A percentile compares a stretch with the other conserved stretches of the same genome.
Evolutionary conservation across 2,113 vertebrate species (phyloP).

Genomic region (Noctilio leporinus): DNA sequence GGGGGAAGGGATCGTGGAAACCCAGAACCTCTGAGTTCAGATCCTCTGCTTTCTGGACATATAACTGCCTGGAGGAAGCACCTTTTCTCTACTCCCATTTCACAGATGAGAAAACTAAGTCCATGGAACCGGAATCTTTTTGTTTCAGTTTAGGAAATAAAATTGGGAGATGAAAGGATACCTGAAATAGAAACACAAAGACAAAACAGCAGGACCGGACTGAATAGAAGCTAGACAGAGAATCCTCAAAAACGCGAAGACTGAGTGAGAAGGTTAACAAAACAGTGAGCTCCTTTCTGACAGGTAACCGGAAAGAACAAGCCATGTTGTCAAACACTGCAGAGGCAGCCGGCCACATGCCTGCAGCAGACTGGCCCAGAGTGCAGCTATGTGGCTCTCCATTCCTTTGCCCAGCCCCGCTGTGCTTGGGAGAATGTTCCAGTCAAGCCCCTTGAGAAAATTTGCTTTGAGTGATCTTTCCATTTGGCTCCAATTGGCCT

Average conservation of each 20-base stretch:
- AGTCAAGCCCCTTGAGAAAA: background rate
- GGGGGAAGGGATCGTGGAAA: background rate
- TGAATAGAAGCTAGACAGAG: conserved; percentile 30
- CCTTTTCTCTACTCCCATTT: background rate
- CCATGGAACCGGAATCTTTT: background rate
- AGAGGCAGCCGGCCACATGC: background rate
- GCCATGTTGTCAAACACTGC: background rate
- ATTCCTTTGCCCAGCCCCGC: background rate
- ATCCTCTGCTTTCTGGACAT: background rate
- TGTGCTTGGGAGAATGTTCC: rapidly evolving
- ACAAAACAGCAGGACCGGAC: background rate
- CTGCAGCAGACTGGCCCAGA: background rate
- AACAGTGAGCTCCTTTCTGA: conserved; percentile 64
- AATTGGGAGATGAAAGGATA: background rate
- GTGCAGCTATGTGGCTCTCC: rapidly evolving
- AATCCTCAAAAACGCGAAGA: background rate
- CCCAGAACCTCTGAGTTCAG: background rate
- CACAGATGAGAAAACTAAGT: background rate
- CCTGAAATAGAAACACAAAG: background rate
- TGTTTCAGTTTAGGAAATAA: background rate
- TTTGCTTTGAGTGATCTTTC: background rate
- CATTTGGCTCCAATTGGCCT: background rate
- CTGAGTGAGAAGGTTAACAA: conserved; percentile 64
- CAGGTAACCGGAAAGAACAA: conserved; percentile 44
- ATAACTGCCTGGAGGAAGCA: background rate